Conservation (phyloP, 1,140 invertebrate species). For the Subanguina moxae region DNA sequence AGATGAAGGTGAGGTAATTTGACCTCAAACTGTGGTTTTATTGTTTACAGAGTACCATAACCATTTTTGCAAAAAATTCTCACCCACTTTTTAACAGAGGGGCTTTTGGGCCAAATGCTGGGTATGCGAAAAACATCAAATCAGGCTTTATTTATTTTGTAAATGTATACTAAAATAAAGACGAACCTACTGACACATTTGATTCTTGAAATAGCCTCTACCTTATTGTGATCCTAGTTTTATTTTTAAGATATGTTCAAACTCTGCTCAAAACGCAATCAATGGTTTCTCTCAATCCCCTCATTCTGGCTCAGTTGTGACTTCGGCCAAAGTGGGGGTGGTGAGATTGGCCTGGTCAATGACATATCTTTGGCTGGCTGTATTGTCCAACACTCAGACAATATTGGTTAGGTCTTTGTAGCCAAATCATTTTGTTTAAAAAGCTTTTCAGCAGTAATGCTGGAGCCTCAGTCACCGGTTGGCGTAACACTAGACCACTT, state of each 20-base stretch:
- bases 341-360: slow-evolving; percentile 15
- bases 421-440: neutral
- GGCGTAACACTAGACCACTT: slow-evolving; percentile 24
- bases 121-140: no score
- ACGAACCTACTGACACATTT: no score
- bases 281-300: slow-evolving; percentile 25
- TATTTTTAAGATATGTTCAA: neutral
- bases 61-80: no score
- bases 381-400: neutral
- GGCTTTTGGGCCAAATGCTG: no score
- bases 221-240: no score
- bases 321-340: slow-evolving; percentile 21
- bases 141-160: no score
- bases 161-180: no score
- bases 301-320: slow-evolving; percentile 30
- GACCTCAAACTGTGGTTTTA: no score
- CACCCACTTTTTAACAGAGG: no score
- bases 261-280: slow-evolving; percentile 1
- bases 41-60: no score
- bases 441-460: neutral
- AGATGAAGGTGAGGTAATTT: neutral
- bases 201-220: neutral
- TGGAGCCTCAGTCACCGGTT: slow-evolving; percentile 20
- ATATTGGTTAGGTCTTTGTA: neutral
- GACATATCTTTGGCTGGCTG: slow-evolving; percentile 21